Evolutionary conservation across 2,888 invertebrate genomes (phyloP), one percentile per base, ranked within the genome.

Genomic region (Drosophila pseudotalamancana): DNA sequence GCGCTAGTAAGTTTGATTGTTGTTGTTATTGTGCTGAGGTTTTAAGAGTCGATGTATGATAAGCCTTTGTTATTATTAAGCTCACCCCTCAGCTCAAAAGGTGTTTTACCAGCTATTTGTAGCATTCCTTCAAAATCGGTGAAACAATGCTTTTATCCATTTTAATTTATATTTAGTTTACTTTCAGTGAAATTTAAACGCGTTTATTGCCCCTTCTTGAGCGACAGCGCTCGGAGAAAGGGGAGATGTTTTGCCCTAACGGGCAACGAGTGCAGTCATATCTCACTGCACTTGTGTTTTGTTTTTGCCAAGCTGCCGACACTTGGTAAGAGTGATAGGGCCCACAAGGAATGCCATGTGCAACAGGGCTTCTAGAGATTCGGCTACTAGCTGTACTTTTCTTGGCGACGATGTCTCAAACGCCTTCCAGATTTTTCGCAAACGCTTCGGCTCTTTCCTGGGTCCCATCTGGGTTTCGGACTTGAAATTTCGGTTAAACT

Each of bases 181-280:
- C 11, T 31, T 31, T 31, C 37, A 50, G 37, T 19, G 29, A n/a
- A n/a, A n/a, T n/a, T n/a, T n/a, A n/a, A n/a, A 6, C 5, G 39
- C 21, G 19, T 39, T 39, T 50, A 31, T 40, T 53, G 42, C 53
- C 34, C 25, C 42, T 34, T n/a, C 51, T 43, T 34, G 42, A 9
- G 53, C 42, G 25, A 21, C 53, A 23, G 8, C 49, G 49, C 49
- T 25, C 49, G 4, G 34, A 9, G 43, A 34, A 34, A 42, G 43
- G 53, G 25, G 34, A 9, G 2, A 27, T 11, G 27, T 9, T 9
- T 11, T 27, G 27, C 27, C 53, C 42, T 14, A 42, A 34, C 18
- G 27, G 53, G 34, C 53, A 9, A n/a, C 5, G 6, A 50, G 12
- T 31, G 39, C 39, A 27, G 18, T 9, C 12, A 23, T 50, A 19